These are phyloP conservation scores for Xenopus tropicalis DNA, from an alignment of 2,113 vertebrate genomes.

Conservation along the genomic window UCB_Xtro_10.0 CM004451.2:29867001-29867500, in stretches of 20 bases:
- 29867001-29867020: constrained; percentile 23
- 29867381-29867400: too few species aligned
- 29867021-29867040: constrained; percentile 23
- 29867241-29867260: background rate
- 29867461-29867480: too few species aligned
- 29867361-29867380: too few species aligned
- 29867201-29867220: background rate
- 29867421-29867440: too few species aligned
- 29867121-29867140: constrained; percentile 16
- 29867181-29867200: background rate
- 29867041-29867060: constrained; percentile 12
- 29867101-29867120: constrained; percentile 17
- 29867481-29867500: too few species aligned
- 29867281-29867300: background rate
- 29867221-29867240: background rate
- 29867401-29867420: too few species aligned
- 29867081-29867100: constrained; percentile 34
- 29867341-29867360: too few species aligned
- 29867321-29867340: too few species aligned
- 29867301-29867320: background rate
- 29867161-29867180: background rate
- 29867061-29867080: constrained; percentile 16
- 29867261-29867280: background rate
- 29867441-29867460: too few species aligned
- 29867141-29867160: background rate